Base-by-base conservation (phyloP, 2,888 invertebrate genomes). In the Tigriopus californicus region DNA sequence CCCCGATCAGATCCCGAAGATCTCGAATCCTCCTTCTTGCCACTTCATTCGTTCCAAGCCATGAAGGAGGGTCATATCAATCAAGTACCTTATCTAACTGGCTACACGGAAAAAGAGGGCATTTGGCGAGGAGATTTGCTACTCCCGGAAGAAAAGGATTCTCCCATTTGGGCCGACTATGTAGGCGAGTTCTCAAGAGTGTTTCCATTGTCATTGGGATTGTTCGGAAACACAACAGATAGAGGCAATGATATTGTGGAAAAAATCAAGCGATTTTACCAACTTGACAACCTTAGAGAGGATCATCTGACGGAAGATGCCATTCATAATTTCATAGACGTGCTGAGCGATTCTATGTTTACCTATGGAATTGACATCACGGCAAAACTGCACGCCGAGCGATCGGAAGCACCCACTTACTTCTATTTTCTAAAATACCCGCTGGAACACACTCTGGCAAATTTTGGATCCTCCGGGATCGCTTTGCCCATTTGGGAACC, bases 1-100 rank as follows among this genome's bases (percentile, higher is more conserved):
- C 49, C 49, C 22, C 6, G 49, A 49, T 49, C 49, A 2, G 49
- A 49, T 49, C 49, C 49, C 15, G 49, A 49, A 22, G 49, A 18
- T 49, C 20, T 18, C 6, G 20, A 15, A 20, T 8, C 5, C 5
- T 8, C 49, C 13, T 49, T 49, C 20, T 11, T 49, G 5, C 10
- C 49, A 13, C 20, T 20, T 20, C 49, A 49, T 49, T 22, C 49
- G 2, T 49, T 20, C 22, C 12, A 20, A 20, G 49, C 49, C 15
- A 49, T 49, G 49, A 13, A 15, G 11, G 5, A 20, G 8, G 49
- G 49, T 3, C 15, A 49, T 11, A 49, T 49, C 49, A 49, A 49
- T 49, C 49, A 18, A 20, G 20, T 20, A 11, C 49, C 49, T 5
- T 22, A 49, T 22, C 2, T 15, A 22, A 49, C 20, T 49, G 49